A percentile compares a stretch with the other conserved stretches of the same genome.
These are phyloP conservation scores for Pteruthius melanotis DNA, from an alignment of 2,113 vertebrate genomes.

Conservation along the genomic window DNA sequence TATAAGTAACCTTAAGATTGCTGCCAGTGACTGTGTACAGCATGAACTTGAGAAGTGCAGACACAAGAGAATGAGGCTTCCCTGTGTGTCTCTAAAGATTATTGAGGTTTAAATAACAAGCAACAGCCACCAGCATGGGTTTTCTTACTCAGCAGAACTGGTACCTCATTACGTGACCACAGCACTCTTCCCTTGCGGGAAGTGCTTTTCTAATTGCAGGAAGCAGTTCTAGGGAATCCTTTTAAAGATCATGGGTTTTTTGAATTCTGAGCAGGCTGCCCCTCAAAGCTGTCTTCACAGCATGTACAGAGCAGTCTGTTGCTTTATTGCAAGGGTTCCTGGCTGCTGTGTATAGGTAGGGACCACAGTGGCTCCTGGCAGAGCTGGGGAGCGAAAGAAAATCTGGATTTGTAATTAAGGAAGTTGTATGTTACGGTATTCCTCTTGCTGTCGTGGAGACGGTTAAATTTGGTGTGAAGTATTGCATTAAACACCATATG, in stretches of 20 bases:
- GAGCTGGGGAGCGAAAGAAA: neutral
- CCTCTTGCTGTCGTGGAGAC: neutral
- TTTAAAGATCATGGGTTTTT: fast-evolving
- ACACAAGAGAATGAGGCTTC: neutral
- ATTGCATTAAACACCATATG: neutral
- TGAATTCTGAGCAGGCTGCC: neutral
- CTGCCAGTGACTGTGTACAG: neutral
- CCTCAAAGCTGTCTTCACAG: neutral
- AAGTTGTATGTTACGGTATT: neutral
- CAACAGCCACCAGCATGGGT: neutral
- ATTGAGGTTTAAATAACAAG: neutral
- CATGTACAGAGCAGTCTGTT: neutral
- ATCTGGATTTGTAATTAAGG: neutral
- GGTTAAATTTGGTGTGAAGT: neutral
- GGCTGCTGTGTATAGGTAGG: neutral
- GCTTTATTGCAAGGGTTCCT: neutral
- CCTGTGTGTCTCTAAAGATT: neutral
- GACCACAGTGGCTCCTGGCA: neutral
- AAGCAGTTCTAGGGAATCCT: neutral
- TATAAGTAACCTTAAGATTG: neutral
- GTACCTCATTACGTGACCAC: neutral
- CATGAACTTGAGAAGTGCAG: neutral
- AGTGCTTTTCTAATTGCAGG: neutral
- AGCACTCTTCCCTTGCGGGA: fast-evolving
- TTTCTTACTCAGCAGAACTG: neutral